These are phyloP conservation scores for Brenthis hecate DNA, from an alignment of 2,888 invertebrate genomes.

Conservation along the genomic window DNA sequence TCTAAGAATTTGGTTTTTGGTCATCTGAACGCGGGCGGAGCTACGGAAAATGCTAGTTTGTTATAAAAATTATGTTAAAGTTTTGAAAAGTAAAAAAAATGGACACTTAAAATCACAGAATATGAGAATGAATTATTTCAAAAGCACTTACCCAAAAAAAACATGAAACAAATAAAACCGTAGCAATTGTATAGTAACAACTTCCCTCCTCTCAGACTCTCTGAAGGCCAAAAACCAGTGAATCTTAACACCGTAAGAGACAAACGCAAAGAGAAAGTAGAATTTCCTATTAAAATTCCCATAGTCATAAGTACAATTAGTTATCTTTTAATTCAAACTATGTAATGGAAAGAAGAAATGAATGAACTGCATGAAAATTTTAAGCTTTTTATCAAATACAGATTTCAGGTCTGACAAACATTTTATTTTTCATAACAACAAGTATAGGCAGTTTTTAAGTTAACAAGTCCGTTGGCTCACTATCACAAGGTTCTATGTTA, in stretches of 20 bases:
- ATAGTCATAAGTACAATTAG: slow-evolving; percentile 29
- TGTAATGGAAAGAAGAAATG: not conserved
- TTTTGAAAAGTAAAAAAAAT: too few species aligned
- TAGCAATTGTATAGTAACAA: slow-evolving; percentile 56
- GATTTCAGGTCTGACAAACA: slow-evolving; percentile 43
- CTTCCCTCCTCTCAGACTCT: slow-evolving; percentile 41
- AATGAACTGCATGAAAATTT: slow-evolving; percentile 26
- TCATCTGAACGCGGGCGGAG: too few species aligned
- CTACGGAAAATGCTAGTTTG: too few species aligned
- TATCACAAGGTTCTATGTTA: too few species aligned
- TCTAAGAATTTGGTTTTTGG: too few species aligned
- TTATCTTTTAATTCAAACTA: not conserved
- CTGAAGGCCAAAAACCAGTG: slow-evolving; percentile 69
- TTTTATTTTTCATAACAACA: not conserved
- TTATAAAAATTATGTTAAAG: too few species aligned
- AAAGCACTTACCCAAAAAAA: slow-evolving; percentile 58
- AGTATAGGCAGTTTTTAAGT: too few species aligned
- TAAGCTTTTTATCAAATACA: slow-evolving; percentile 45
- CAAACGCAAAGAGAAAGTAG: slow-evolving; percentile 55
- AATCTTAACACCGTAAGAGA: slow-evolving; percentile 60
- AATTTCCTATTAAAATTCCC: slow-evolving; percentile 58
- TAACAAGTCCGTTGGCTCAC: too few species aligned
- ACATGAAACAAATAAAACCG: slow-evolving; percentile 62
- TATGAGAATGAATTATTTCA: too few species aligned
- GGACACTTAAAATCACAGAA: too few species aligned